Evolutionary conservation across 2,797 vertebrate genomes (phyloP).

Genomic region (Gila robusta): DNA sequence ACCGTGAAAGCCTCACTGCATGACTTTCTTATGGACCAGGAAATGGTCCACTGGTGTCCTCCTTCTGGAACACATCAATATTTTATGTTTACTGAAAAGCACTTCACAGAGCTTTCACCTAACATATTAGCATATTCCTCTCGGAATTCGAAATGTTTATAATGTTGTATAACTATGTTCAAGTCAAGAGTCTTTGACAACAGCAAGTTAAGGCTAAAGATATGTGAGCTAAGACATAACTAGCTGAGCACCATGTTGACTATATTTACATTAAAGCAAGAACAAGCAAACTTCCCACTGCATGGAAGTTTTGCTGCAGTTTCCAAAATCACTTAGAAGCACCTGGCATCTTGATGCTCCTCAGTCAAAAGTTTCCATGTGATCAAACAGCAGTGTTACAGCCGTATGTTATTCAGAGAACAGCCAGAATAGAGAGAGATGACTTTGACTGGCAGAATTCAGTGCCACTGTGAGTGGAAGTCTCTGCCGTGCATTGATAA

Average conservation of each 20-base stretch:
- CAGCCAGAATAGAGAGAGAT: constrained; percentile 10
- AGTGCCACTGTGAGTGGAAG: constrained; percentile 6
- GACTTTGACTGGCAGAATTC: constrained; percentile 22
- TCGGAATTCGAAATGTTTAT: not conserved
- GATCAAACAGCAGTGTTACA: constrained; percentile 27
- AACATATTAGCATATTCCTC: not conserved
- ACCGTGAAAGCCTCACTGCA: not conserved
- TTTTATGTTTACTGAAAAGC: constrained; percentile 45
- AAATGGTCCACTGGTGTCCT: constrained; percentile 31
- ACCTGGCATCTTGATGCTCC: constrained; percentile 3
- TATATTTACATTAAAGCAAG: constrained; percentile 13
- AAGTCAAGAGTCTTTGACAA: not conserved
- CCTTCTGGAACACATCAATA: constrained; percentile 20
- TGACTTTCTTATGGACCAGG: constrained; percentile 5
- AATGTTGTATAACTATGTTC: not conserved
- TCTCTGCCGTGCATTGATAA: constrained; percentile 3
- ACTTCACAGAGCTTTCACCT: constrained; percentile 6
- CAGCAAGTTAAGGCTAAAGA: not conserved
- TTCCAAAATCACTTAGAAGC: not conserved
- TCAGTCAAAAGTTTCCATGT: constrained; percentile 13
- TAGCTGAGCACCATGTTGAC: not conserved
- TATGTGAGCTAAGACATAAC: not conserved
- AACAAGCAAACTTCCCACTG: not conserved
- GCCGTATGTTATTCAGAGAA: constrained; percentile 16
- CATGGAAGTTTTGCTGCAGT: not conserved